Percentiles rank a stretch among this genome's conserved stretches.
phyloP scores from a whole-genome alignment of 2,797 vertebrate genomes.

The Monodelphis domestica region DNA sequence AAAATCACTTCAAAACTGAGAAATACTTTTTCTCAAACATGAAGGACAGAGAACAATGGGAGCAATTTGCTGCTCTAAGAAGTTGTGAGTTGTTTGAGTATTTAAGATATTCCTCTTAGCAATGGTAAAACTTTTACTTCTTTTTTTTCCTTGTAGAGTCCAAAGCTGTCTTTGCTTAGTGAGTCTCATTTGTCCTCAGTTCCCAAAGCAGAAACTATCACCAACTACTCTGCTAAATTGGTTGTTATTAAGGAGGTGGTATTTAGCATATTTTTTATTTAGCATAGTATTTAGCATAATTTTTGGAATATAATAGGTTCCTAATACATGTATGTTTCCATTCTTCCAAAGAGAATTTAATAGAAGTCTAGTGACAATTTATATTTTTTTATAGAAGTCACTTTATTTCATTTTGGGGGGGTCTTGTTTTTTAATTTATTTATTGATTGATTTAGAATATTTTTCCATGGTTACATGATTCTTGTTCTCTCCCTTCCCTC shows the following conservation, averaged over 20 bases:
- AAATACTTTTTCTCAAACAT: not conserved
- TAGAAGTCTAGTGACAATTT: too few relatives aligned
- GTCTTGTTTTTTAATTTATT: too few relatives aligned
- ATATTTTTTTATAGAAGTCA: too few relatives aligned
- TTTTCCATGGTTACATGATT: too few relatives aligned
- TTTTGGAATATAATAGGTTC: not conserved
- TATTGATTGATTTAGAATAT: too few relatives aligned
- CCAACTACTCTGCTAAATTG: not conserved
- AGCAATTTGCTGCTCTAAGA: not conserved
- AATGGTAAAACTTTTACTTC: not conserved
- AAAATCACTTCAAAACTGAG: not conserved
- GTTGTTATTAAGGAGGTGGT: not conserved
- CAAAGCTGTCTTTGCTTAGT: not conserved
- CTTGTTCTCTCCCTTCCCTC: too few relatives aligned
- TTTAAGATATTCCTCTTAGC: not conserved
- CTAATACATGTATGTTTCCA: not conserved
- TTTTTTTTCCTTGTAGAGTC: not conserved
- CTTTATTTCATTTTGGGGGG: too few relatives aligned
- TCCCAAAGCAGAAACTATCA: not conserved
- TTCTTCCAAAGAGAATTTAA: not conserved
- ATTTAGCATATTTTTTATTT: too few relatives aligned
- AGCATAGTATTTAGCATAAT: not conserved
- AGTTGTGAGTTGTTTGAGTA: not conserved
- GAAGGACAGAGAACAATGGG: not conserved
- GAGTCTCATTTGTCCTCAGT: not conserved